A percentile compares a stretch with the other conserved stretches of the same genome.
Conservation (phyloP, 2,888 invertebrate genomes). For the Drosophila acutilabella region DNA sequence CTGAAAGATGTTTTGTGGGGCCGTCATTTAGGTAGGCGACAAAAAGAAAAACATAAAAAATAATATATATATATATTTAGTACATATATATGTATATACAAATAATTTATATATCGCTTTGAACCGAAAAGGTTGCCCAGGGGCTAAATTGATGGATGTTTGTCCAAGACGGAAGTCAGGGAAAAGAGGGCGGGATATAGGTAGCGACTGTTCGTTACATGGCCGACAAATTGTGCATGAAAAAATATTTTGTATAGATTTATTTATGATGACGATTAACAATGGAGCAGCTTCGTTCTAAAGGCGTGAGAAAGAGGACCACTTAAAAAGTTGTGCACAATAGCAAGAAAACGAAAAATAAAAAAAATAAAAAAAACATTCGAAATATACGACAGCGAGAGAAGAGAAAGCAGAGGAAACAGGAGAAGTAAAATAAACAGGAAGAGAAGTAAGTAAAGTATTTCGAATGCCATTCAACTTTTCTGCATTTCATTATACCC, state of each 20-base stretch:
- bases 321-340: constrained; percentile 54
- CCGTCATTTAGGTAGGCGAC: constrained; percentile 47
- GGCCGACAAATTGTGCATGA: constrained; percentile 68
- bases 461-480: constrained; percentile 39
- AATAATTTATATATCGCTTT: constrained; percentile 63
- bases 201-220: constrained; percentile 11
- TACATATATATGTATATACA: constrained; percentile 23
- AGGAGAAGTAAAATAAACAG: not conserved
- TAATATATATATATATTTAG: constrained; percentile 18
- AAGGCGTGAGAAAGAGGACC: constrained; percentile 18
- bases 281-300: constrained; percentile 39
- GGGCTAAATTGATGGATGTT: not conserved
- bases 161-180: not conserved
- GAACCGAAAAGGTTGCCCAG: constrained; percentile 35
- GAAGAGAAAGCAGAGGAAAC: not conserved
- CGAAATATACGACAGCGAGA: too few species aligned
- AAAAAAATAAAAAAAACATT: not conserved
- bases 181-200: not conserved
- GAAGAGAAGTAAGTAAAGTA: constrained; percentile 14
- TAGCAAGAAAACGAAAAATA: constrained; percentile 1
- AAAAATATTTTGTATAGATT: constrained; percentile 56
- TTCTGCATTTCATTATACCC: constrained; percentile 3
- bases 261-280: constrained; percentile 74
- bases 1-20: constrained; percentile 45
- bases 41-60: constrained; percentile 44